Evolutionary conservation across 37 sponge, comb jelly and placozoan species (phyloP).

Genomic region (Chondrilla cf. caribensis): DNA sequence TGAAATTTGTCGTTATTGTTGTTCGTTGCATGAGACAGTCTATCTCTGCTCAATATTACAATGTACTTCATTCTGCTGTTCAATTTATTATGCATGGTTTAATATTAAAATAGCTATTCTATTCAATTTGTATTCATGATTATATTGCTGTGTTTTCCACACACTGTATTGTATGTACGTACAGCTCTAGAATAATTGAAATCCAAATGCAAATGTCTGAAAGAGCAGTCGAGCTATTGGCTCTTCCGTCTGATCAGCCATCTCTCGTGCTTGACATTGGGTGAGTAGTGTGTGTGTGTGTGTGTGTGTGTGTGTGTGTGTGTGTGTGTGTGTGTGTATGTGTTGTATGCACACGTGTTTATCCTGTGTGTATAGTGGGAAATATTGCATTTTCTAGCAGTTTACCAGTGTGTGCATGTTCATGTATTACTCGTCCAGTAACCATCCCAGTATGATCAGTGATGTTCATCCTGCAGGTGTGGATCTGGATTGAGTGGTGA

Average conservation of each 20-base stretch:
- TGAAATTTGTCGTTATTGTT: too few species aligned
- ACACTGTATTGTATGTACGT: too few species aligned
- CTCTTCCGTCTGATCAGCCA: constrained; percentile 78
- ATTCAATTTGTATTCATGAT: too few species aligned
- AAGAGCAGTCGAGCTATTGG: constrained; percentile 87
- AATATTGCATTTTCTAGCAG: neutral
- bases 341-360: neutral
- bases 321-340: neutral
- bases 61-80: too few species aligned
- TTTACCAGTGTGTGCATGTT: neutral
- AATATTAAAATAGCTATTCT: too few species aligned
- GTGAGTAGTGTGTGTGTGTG: constrained; percentile 42
- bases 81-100: too few species aligned
- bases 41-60: too few species aligned
- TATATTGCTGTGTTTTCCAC: too few species aligned
- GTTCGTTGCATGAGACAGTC: too few species aligned
- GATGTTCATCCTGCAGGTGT: constrained; percentile 41
- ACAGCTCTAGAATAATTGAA: constrained; percentile 89
- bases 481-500: constrained; percentile 98
- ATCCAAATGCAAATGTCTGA: constrained; percentile 93
- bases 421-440: neutral
- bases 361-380: neutral
- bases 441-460: neutral
- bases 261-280: constrained; percentile 95
- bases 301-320: constrained; percentile 19